A percentile compares a stretch with the other conserved stretches of the same genome.
phyloP scores from a whole-genome alignment of 2,888 invertebrate genomes.

The Trissoscelio sp. region DNA sequence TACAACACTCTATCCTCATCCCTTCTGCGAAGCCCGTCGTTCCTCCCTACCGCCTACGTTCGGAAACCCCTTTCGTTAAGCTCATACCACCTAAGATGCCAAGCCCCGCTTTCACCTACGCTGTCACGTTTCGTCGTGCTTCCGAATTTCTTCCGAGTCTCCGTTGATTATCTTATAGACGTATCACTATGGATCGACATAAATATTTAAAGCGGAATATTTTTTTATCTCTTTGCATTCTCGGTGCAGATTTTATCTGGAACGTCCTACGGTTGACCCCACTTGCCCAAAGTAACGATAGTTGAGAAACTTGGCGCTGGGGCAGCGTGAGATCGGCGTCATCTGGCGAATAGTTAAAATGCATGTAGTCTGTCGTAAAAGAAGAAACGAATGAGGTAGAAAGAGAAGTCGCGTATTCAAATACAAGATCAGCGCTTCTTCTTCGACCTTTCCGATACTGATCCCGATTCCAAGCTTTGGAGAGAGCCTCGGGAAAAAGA shows the following conservation, averaged over 20 bases:
- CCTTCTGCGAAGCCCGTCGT: slow-evolving; percentile 57
- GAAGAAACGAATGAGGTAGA: slow-evolving; percentile 67
- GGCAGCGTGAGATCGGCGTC: slow-evolving; percentile 82
- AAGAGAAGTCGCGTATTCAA: slow-evolving; percentile 82
- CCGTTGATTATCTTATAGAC: slow-evolving; percentile 11
- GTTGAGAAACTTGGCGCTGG: slow-evolving; percentile 82
- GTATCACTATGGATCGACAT: not conserved
- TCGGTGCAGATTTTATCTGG: slow-evolving; percentile 27
- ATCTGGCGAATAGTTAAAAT: slow-evolving; percentile 83
- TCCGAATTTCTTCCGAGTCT: slow-evolving; percentile 15
- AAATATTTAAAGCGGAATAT: not conserved
- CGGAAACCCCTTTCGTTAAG: slow-evolving; percentile 63
- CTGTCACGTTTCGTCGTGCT: slow-evolving; percentile 8
- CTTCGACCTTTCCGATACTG: slow-evolving; percentile 80
- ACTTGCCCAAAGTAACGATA: slow-evolving; percentile 75
- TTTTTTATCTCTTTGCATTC: not conserved
- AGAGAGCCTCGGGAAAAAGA: slow-evolving; percentile 76
- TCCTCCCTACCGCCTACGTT: slow-evolving; percentile 37
- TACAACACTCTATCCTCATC: slow-evolving; percentile 74
- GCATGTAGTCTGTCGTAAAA: slow-evolving; percentile 81
- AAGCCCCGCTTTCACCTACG: slow-evolving; percentile 51
- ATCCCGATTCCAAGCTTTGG: slow-evolving; percentile 76
- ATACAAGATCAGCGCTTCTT: slow-evolving; percentile 83
- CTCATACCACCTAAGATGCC: slow-evolving; percentile 55
- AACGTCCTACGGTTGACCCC: slow-evolving; percentile 47